A percentile compares a stretch with the other conserved stretches of the same genome.
Conservation (phyloP, 1,140 invertebrate species). For the Fopius arisanus region DNA sequence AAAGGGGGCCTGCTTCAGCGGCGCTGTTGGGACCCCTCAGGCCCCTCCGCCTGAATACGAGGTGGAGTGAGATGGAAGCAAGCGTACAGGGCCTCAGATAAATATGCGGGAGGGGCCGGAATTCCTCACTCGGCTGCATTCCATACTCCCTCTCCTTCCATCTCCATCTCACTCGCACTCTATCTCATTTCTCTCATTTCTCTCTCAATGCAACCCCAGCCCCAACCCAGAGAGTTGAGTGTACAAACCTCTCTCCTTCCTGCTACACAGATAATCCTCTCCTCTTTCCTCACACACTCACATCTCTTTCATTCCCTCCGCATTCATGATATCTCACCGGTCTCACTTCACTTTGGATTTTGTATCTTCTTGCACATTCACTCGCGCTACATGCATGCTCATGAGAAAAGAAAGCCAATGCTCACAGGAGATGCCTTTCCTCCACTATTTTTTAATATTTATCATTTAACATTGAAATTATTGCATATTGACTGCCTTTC, state of each 20-base stretch:
- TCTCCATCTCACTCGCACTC: slow-evolving; percentile 15
- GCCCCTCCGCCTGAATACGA: slow-evolving; percentile 36
- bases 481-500: too few relatives aligned
- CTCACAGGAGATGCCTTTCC: neutral
- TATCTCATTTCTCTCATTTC: slow-evolving; percentile 16
- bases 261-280: neutral
- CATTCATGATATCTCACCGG: neutral
- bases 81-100: slow-evolving; percentile 51
- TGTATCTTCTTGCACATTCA: neutral
- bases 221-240: neutral
- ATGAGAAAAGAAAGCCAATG: neutral
- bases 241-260: slow-evolving; percentile 1
- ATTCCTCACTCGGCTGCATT: slow-evolving; percentile 64
- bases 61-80: neutral
- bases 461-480: too few relatives aligned
- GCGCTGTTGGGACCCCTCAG: slow-evolving; percentile 30
- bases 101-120: slow-evolving; percentile 66
- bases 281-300: neutral
- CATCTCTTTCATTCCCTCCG: neutral
- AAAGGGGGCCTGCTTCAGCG: slow-evolving; percentile 52
- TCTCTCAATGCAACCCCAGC: slow-evolving; percentile 9
- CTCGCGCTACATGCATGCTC: neutral
- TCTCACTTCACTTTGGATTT: neutral
- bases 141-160: slow-evolving; percentile 42
- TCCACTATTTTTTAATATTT: neutral